Conservation (phyloP, 2,797 vertebrate genomes). For the Ctenochaetus hawaiiensis region DNA sequence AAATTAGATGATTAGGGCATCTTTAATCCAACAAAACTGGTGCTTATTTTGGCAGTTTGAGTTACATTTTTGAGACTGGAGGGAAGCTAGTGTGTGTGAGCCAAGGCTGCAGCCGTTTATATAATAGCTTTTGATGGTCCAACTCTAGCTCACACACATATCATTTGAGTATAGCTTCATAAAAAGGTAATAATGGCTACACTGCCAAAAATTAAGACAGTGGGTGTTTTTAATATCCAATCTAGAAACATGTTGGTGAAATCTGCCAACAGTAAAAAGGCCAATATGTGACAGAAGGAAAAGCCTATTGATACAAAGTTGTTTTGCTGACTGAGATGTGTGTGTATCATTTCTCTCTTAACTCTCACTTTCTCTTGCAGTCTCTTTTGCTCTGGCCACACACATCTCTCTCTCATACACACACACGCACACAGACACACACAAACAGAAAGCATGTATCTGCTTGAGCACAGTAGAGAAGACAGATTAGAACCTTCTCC, state of each 20-base stretch:
- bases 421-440: conserved; percentile 12
- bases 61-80: background rate
- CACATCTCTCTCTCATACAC: background rate
- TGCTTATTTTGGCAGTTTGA: background rate
- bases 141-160: conserved; percentile 16
- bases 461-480: conserved; percentile 69
- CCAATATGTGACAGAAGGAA: conserved; percentile 38
- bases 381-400: conserved; percentile 23
- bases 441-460: conserved; percentile 55
- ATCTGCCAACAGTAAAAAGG: conserved; percentile 35
- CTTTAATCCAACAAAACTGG: background rate
- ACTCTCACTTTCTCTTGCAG: conserved; percentile 32
- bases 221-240: conserved; percentile 26
- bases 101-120: conserved; percentile 10
- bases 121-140: conserved; percentile 10
- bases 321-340: conserved; percentile 52
- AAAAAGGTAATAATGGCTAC: conserved; percentile 16
- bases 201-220: conserved; percentile 27
- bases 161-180: conserved; percentile 13
- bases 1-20: background rate
- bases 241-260: conserved; percentile 32
- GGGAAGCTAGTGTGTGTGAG: conserved; percentile 1
- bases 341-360: conserved; percentile 30
- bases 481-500: conserved; percentile 82
- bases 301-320: conserved; percentile 33